Evolutionary conservation across 2,888 invertebrate species (phyloP).

Genomic region (Baccha elongata): DNA sequence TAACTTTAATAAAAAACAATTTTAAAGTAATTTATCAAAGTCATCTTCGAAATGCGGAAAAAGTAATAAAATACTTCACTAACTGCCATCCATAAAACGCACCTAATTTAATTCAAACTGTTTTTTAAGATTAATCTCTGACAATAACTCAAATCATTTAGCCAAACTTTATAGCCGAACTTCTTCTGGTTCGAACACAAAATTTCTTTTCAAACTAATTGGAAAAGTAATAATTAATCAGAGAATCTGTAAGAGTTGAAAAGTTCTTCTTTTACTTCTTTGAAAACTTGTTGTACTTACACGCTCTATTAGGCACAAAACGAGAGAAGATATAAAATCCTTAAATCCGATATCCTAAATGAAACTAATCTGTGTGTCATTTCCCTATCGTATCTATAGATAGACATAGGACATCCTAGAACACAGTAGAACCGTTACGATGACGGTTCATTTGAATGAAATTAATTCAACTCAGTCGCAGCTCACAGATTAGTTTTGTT

Average conservation of each 20-base stretch:
- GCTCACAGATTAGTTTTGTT: slow-evolving; percentile 26
- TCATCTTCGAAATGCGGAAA: neutral
- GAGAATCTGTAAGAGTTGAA: slow-evolving; percentile 26
- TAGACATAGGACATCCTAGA: neutral
- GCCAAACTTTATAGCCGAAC: slow-evolving; percentile 4
- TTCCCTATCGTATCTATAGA: neutral
- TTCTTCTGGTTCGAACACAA: slow-evolving; percentile 13
- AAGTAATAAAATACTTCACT: neutral
- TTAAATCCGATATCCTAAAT: slow-evolving; percentile 41
- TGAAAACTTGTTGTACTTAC: slow-evolving; percentile 12
- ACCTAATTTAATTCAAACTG: slow-evolving; percentile 5
- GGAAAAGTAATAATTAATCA: slow-evolving; percentile 50
- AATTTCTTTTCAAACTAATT: slow-evolving; percentile 5
- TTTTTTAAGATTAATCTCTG: slow-evolving; percentile 11
- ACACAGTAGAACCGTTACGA: neutral
- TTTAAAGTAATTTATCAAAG: neutral
- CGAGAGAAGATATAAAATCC: slow-evolving; percentile 43
- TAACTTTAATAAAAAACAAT: neutral
- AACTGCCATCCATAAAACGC: neutral
- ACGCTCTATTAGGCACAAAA: slow-evolving; percentile 40
- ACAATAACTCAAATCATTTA: slow-evolving; percentile 8
- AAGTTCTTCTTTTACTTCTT: slow-evolving; percentile 37
- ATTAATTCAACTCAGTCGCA: slow-evolving; percentile 48
- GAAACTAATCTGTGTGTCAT: slow-evolving; percentile 46
- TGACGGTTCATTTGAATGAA: slow-evolving; percentile 45